These are phyloP conservation scores for Ochotona curzoniae DNA, from an alignment of 2,113 vertebrate species.

Conservation along the genomic window DNA sequence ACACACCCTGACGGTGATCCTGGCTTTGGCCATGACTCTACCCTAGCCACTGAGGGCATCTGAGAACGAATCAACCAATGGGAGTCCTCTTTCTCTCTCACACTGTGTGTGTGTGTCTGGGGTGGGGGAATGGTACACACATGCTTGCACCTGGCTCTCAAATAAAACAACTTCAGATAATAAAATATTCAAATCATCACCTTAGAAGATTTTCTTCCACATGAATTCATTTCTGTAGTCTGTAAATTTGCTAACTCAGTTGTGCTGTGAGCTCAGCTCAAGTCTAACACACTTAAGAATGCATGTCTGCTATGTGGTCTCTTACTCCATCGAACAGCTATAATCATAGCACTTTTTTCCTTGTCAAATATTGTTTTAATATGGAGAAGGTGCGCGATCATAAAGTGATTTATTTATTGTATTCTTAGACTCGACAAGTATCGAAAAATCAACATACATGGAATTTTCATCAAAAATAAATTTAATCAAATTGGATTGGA, in stretches of 20 bases:
- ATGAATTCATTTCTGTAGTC: not conserved
- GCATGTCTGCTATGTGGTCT: not conserved
- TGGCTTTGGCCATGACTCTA: too few species aligned
- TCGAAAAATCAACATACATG: not conserved
- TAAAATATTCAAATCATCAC: not conserved
- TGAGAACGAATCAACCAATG: too few species aligned
- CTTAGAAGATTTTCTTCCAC: not conserved
- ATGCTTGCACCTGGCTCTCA: too few species aligned
- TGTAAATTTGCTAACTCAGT: not conserved
- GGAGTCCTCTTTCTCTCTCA: too few species aligned
- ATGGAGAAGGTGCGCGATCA: not conserved
- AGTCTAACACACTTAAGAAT: not conserved
- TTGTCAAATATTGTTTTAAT: not conserved
- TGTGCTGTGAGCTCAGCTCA: not conserved
- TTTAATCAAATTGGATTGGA: not conserved
- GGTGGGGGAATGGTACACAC: too few species aligned
- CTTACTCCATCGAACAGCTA: not conserved
- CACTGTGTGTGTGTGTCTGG: too few species aligned
- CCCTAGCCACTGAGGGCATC: too few species aligned
- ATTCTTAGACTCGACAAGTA: not conserved
- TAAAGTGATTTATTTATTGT: not conserved
- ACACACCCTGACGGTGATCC: too few species aligned
- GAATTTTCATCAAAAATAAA: not conserved
- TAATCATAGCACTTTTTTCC: rapidly evolving
- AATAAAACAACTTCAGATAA: too few species aligned